phyloP scores from a whole-genome alignment of 2,797 vertebrate species.

The Pseudotriccus pelzelni region DNA sequence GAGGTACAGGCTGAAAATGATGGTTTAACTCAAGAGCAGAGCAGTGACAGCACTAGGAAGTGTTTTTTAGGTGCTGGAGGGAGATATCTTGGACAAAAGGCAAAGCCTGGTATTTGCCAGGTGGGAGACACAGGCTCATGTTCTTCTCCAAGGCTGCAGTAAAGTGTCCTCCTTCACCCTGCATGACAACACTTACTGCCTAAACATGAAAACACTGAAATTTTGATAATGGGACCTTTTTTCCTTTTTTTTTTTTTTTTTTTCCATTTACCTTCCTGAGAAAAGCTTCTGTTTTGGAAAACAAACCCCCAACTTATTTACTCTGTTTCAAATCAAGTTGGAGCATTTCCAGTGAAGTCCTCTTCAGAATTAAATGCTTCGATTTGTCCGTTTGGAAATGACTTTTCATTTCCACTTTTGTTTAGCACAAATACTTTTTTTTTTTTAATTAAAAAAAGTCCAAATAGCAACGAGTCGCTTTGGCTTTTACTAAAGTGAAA shows the following conservation, averaged over 20 bases:
- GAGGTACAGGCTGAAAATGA: accelerated
- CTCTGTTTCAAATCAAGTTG: background rate
- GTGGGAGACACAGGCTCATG: too few species aligned
- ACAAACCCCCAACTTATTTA: background rate
- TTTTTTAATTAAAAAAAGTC: too few species aligned
- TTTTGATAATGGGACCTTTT: accelerated
- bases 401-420: background rate
- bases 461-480: background rate
- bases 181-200: accelerated
- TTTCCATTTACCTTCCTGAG: background rate
- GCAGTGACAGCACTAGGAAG: too few species aligned
- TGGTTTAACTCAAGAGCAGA: background rate
- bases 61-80: too few species aligned
- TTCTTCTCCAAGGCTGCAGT: too few species aligned
- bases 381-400: background rate
- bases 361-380: background rate
- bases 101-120: too few species aligned
- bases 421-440: background rate
- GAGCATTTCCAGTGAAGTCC: background rate
- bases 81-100: too few species aligned
- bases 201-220: accelerated
- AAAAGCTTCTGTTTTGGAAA: background rate
- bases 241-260: too few species aligned
- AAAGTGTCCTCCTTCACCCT: background rate
- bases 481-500: background rate